Conservation (phyloP, 2,888 invertebrate species). For the Halictus quadricinctus region DNA sequence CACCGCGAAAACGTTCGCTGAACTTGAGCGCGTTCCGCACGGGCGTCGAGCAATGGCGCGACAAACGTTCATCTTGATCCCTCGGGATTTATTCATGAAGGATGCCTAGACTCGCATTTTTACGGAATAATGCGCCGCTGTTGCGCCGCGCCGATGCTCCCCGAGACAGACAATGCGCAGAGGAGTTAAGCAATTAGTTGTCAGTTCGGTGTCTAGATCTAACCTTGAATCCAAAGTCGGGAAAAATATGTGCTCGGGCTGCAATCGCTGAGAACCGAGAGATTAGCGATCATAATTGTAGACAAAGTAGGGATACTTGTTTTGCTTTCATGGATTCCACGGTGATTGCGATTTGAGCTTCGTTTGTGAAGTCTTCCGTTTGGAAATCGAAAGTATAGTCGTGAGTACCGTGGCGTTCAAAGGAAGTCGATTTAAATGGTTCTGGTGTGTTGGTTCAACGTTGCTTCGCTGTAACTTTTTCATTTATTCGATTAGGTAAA, state of each 20-base stretch:
- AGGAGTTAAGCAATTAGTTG: neutral
- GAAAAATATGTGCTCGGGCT: neutral
- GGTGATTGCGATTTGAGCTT: neutral
- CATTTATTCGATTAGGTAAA: neutral
- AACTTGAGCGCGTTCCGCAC: neutral
- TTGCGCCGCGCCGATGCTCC: neutral
- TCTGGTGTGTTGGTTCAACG: neutral
- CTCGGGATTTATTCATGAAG: constrained; percentile 1
- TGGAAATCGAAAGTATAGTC: neutral
- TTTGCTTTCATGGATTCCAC: neutral
- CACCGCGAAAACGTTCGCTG: neutral
- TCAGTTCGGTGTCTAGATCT: neutral
- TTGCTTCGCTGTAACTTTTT: neutral
- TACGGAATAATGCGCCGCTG: neutral
- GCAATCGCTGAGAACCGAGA: neutral
- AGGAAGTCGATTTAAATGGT: neutral
- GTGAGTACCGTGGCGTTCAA: neutral
- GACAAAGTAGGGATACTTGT: neutral
- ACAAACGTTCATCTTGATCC: neutral
- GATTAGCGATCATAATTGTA: neutral
- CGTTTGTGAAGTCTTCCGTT: neutral
- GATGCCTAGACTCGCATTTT: neutral
- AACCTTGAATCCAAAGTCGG: neutral
- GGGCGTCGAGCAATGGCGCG: neutral
- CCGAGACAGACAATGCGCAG: neutral